Conservation (phyloP, 2,888 invertebrate species). For the Mycogona germanica region DNA sequence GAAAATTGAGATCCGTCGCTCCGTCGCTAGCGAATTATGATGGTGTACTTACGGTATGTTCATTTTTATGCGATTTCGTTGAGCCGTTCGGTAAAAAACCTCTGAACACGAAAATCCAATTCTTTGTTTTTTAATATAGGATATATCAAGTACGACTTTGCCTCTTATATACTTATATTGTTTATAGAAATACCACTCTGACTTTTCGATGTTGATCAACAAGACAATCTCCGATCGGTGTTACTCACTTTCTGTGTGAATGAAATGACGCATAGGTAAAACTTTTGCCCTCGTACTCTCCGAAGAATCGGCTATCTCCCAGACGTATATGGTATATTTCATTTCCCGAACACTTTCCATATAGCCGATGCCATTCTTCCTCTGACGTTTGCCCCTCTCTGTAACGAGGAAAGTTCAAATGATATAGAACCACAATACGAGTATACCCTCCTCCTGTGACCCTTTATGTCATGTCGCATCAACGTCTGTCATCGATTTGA, state of each 20-base stretch:
- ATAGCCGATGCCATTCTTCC: slow-evolving; percentile 97
- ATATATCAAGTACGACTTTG: too few relatives aligned
- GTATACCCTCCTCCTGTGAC: too few relatives aligned
- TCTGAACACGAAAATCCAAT: too few relatives aligned
- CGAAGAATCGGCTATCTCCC: slow-evolving; percentile 91
- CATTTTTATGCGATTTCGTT: too few relatives aligned
- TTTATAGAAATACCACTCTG: too few relatives aligned
- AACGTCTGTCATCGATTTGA: too few relatives aligned
- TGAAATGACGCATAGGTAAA: slow-evolving; percentile 99
- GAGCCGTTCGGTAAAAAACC: slow-evolving; percentile 86
- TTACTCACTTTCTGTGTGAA: slow-evolving; percentile 82
- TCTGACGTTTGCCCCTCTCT: slow-evolving; percentile 90
- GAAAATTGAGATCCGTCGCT: too few relatives aligned
- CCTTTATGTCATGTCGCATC: too few relatives aligned
- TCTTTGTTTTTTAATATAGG: too few relatives aligned
- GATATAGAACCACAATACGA: not conserved
- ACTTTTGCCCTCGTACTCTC: slow-evolving; percentile 96
- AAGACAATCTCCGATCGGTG: not conserved
- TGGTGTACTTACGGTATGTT: too few relatives aligned
- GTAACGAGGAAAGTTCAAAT: slow-evolving; percentile 26
- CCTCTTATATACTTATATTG: too few relatives aligned
- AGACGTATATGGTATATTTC: slow-evolving; percentile 97
- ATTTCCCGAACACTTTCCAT: slow-evolving; percentile 96
- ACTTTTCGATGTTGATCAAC: not conserved
- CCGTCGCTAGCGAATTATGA: too few relatives aligned